Evolutionary conservation across 1,140 invertebrate genomes (phyloP), one percentile per base, ranked within the genome.

Genomic region (Microplitis mediator): DNA sequence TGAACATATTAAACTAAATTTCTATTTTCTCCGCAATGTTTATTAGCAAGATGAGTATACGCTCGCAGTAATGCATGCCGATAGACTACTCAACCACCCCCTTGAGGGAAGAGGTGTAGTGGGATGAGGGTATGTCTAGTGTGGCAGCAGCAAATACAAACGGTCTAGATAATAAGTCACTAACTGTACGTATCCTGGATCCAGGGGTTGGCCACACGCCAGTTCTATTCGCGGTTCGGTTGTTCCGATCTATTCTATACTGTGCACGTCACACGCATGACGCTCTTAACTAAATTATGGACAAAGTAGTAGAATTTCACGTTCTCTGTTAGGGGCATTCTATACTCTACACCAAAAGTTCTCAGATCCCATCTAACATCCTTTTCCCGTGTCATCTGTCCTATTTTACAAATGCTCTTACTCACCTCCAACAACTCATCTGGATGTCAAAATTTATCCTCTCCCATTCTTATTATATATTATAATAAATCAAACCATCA

Each of bases 261-360:
- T 78, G 79, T 79, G 74, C 83, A 82, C 80, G 85, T 86, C 85
- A 85, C 84, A 84, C 83, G 84, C 84, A 86, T 86, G 84, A 85
- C 83, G 84, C 83, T 85, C 84, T 86, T 85, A 85, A 83, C 82
- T 86, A 86, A 86, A 85, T 86, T 86, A 86, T 86, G 84, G 85
- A 85, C 82, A 85, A 86, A 85, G 85, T 86, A 84, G 82, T 85
- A 71, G 80, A 80, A 85, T 81, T 81, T 71, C 74, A 60, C 56
- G 70, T 73, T 6, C 39, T 45, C 39, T 45, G 71, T 74, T 81
- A 77, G 79, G 76, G 76, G 75, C 74, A 73, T 76, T 78, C 77
- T 79, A 72, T 75, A 45, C 11, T 6, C 39, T 45, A 6, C 39
- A 45, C 39, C 75, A 70, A 77, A 81, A 69, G 78, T 81, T 69